Conservation (phyloP, 2,888 invertebrate genomes). For the Drosophila tanythrix region DNA sequence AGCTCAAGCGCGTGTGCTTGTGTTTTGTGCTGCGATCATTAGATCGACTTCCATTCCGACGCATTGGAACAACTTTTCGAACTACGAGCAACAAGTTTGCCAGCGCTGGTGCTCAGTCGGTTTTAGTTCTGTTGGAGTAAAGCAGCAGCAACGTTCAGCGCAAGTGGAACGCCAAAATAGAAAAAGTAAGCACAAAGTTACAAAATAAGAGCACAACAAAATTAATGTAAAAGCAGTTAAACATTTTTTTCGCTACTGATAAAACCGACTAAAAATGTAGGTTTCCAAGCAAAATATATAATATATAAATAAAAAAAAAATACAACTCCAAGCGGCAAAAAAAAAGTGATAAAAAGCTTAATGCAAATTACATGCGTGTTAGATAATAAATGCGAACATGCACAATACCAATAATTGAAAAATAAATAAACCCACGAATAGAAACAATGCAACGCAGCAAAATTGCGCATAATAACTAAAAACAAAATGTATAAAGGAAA, state of each 20-base stretch:
- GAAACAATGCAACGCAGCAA: conserved; percentile 9
- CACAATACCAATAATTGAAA: not conserved
- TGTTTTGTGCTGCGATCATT: conserved; percentile 33
- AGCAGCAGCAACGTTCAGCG: conserved; percentile 72
- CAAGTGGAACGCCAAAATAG: conserved; percentile 65
- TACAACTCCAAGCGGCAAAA: conserved; percentile 27
- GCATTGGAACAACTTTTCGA: conserved; percentile 66
- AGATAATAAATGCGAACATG: conserved; percentile 67
- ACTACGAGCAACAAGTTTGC: conserved; percentile 63
- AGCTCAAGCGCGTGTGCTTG: conserved; percentile 50
- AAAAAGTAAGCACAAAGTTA: conserved; percentile 68
- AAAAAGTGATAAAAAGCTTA: conserved; percentile 51
- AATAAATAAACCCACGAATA: conserved; percentile 11
- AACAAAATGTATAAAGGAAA: conserved; percentile 9
- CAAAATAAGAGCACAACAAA: conserved; percentile 29
- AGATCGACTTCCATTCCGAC: conserved; percentile 41
- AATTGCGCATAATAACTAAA: conserved; percentile 46
- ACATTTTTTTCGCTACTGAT: not conserved
- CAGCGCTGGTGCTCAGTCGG: conserved; percentile 67
- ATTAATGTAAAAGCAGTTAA: conserved; percentile 26
- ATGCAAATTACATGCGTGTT: conserved; percentile 52
- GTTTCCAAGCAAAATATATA: conserved; percentile 10
- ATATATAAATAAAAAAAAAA: not conserved
- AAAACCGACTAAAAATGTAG: not conserved
- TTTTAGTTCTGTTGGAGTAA: conserved; percentile 74